Evolutionary conservation across 1,140 invertebrate species (phyloP), one percentile per base, ranked within the genome.

Genomic region (Stegodyphus mimosarum): DNA sequence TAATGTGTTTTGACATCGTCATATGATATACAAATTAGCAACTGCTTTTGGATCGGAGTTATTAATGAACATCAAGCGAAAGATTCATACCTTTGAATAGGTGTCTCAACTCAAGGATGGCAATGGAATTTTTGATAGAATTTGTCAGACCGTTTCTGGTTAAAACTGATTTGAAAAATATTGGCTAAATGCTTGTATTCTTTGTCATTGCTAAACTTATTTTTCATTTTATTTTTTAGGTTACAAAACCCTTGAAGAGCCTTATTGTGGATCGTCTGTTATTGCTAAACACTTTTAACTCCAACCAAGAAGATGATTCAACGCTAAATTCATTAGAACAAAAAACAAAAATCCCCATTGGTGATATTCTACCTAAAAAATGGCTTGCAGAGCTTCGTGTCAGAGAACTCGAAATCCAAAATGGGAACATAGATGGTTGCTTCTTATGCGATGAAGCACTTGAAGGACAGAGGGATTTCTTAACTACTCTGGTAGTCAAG

Each of bases 341-440:
- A 13, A 64, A 52, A 51, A 52, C 7, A 9, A 73, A 83, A 13
- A 64, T 50, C 7, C 15, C 79, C 11, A 5, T 49, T 6, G 10
- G 64, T 6, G 70, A 48, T 9, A 51, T 72, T 6, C 73, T 83
- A 9, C 79, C 79, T n/a, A 83, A 72, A 18, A 64, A 66, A 17
- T 83, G 79, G 79, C 67, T 83, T 7, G 33, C 55, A 7, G 69
- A 72, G 51, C 13, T 83, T 13, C 69, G 79, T 63, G 79, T 83
- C 0, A 48, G 63, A 52, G 48, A 73, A 15, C 17, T 83, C 10
- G 60, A 73, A 73, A 73, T 83, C 11, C 79, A 83, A 53, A 74
- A 74, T 13, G 33, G 18, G 1, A 51, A 64, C 7, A n/a, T 83
- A 15, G 52, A 60, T 13, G 71, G 70, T 15, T 83, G 67, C 51